Conservation (phyloP, 2,888 invertebrate genomes). For the Brachylomia viminalis region DNA sequence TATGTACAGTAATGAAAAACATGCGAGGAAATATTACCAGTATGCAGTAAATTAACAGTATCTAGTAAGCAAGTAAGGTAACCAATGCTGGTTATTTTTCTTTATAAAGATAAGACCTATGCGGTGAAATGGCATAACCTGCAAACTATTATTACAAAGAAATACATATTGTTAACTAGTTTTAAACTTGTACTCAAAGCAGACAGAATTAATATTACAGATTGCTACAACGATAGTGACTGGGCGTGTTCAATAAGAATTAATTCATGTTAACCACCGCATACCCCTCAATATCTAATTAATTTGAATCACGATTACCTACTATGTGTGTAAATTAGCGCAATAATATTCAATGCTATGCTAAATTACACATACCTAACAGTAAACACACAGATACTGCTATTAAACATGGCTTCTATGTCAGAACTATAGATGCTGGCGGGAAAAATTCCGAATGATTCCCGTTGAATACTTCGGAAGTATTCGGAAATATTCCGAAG, state of each 20-base stretch:
- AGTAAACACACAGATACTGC: conserved; percentile 17
- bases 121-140: neutral
- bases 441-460: no score
- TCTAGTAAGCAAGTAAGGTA: neutral
- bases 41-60: no score
- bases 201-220: conserved; percentile 3
- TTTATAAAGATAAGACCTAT: neutral
- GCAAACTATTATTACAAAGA: neutral
- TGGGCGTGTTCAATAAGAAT: conserved; percentile 10
- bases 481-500: no score
- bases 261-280: conserved; percentile 15
- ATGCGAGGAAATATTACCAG: neutral
- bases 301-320: conserved; percentile 17
- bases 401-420: conserved; percentile 13
- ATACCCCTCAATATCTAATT: conserved; percentile 30
- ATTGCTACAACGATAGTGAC: neutral
- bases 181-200: neutral
- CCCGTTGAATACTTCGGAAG: no score
- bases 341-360: conserved; percentile 30
- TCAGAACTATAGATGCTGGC: no score
- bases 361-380: conserved; percentile 23
- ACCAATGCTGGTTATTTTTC: neutral
- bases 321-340: conserved; percentile 5
- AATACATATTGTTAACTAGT: neutral
- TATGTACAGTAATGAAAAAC: no score